These are phyloP conservation scores for Pyrocephalus nanus DNA, from an alignment of 2,797 vertebrate species.

Conservation along the genomic window DNA sequence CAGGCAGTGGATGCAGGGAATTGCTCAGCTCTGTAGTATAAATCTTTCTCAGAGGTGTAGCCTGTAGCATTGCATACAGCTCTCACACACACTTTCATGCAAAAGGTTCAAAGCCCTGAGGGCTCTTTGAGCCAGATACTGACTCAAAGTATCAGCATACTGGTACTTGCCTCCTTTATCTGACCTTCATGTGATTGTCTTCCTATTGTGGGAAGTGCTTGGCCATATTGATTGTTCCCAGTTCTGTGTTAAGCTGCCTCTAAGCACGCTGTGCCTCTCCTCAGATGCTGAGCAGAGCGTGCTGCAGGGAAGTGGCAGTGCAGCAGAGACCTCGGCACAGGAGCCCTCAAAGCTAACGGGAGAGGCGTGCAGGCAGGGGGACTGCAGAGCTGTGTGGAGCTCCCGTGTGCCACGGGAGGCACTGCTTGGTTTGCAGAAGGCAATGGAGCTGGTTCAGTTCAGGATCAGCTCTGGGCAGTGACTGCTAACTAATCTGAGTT, in stretches of 20 bases:
- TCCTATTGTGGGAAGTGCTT: background rate
- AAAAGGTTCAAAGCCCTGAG: background rate
- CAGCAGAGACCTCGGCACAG: background rate
- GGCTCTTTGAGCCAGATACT: background rate
- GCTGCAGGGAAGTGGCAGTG: background rate
- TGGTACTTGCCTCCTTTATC: background rate
- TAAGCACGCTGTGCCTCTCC: background rate
- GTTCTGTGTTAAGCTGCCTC: background rate
- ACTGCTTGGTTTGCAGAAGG: background rate
- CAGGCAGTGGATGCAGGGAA: background rate
- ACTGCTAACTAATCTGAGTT: background rate
- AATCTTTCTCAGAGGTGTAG: background rate
- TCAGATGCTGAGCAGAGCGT: background rate
- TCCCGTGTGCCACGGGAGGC: fast-evolving
- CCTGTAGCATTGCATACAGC: background rate
- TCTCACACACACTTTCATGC: background rate
- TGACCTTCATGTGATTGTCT: background rate
- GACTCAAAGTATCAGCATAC: background rate
- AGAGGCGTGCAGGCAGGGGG: background rate
- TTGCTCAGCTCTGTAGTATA: background rate
- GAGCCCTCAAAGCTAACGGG: background rate
- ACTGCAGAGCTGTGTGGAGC: fast-evolving
- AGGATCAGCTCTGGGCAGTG: background rate
- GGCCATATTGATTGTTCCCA: background rate
- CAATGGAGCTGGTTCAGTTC: background rate